Evolutionary conservation across 2,888 invertebrate species (phyloP).

Genomic region (Arctia plantaginis): DNA sequence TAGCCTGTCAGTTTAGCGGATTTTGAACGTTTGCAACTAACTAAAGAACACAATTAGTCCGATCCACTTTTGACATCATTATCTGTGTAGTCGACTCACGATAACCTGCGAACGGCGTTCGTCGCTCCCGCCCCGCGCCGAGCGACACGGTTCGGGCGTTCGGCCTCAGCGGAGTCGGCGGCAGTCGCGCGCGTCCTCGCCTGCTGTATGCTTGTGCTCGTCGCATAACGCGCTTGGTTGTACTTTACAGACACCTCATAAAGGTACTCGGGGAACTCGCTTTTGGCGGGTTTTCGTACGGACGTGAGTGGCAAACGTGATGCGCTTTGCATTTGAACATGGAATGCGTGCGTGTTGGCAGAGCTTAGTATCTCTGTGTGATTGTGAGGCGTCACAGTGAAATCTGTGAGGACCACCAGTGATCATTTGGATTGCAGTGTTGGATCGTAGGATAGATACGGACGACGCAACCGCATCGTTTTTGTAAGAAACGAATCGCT

Average conservation of each 20-base stretch:
- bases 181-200: conserved; percentile 81
- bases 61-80: conserved; percentile 87
- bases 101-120: conserved; percentile 82
- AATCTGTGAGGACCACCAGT: conserved; percentile 76
- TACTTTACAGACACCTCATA: conserved; percentile 47
- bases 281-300: conserved; percentile 83
- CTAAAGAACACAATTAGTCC: conserved; percentile 82
- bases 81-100: conserved; percentile 83
- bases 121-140: conserved; percentile 77
- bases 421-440: conserved; percentile 86
- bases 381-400: conserved; percentile 71
- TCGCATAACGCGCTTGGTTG: conserved; percentile 52
- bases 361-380: conserved; percentile 60
- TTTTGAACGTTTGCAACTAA: conserved; percentile 81
- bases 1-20: conserved; percentile 63
- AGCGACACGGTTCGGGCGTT: conserved; percentile 32
- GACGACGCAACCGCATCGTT: conserved; percentile 66
- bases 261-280: conserved; percentile 74
- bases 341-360: conserved; percentile 79
- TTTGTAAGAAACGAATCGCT: conserved; percentile 78
- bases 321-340: conserved; percentile 75
- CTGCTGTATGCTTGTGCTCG: conserved; percentile 65
- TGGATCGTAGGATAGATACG: conserved; percentile 78
- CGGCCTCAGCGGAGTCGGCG: conserved; percentile 31
- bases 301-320: conserved; percentile 71